A percentile compares a stretch with the other conserved stretches of the same genome.
Conservation (phyloP, 2,113 vertebrate species). For the Podarcis cretensis region DNA sequence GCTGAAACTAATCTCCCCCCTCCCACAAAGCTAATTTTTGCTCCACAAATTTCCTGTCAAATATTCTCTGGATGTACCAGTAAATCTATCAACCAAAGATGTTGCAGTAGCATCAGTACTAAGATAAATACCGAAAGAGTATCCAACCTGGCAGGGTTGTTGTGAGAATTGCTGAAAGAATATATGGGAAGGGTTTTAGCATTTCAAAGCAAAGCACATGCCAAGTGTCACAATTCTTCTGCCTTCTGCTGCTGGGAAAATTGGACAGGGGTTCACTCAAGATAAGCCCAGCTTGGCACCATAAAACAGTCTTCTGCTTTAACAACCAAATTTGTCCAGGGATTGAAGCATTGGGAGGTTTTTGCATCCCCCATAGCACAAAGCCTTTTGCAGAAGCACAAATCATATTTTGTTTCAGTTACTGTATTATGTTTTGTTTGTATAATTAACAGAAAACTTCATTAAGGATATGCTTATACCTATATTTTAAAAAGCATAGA, state of each 20-base stretch:
- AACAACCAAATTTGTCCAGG: background rate
- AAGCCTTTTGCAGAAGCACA: background rate
- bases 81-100: background rate
- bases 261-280: background rate
- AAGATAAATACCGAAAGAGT: background rate
- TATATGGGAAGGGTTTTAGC: too few relatives aligned
- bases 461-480: too few relatives aligned
- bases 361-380: background rate
- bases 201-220: background rate
- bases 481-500: too few relatives aligned
- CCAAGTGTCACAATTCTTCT: too few relatives aligned
- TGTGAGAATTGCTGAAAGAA: background rate
- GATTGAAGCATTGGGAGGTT: background rate
- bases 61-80: background rate
- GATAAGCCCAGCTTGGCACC: background rate
- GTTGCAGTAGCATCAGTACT: background rate
- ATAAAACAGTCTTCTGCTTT: background rate
- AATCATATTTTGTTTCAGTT: too few relatives aligned
- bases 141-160: background rate
- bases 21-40: background rate
- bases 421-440: too few relatives aligned
- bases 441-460: too few relatives aligned
- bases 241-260: background rate
- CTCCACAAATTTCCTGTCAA: background rate
- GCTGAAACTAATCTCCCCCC: background rate